Evolutionary conservation across 2,113 vertebrate genomes (phyloP), one percentile per base, ranked within the genome.

Genomic region (Thomomys bottae): DNA sequence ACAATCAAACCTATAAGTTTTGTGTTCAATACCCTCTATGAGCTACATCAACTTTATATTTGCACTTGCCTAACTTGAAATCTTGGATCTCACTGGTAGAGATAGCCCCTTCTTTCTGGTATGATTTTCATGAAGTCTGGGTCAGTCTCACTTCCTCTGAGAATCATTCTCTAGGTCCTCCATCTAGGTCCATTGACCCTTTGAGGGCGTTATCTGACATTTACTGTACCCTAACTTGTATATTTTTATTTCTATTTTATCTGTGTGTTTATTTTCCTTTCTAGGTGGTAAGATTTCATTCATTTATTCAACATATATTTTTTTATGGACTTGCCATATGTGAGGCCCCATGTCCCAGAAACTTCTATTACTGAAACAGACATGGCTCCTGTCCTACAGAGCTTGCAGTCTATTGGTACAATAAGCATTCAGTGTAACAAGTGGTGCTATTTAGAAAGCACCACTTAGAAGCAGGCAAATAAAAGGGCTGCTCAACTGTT

Each of bases 301-400:
- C 36, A 66, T 88, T 85, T 40, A 40, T 79, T 91, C 61, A 85
- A 57, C n/a, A 75, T 30, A 86, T 91, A 64, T 75, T 90, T 75
- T 90, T 79, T 63, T 77, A 32, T 26, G 17, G 36, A 57, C n/a
- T 71, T 89, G 84, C 26, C 8, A 63, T 28, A n/a, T 64, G 30
- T 61, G 79, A 90, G 20, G 4, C 4, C 32, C 59, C 26, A 36
- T 20, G 40, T n/a, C 77, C 68, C 18, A 24, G 23, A 45, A 34
- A 54, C 23, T 38, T 38, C 9, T 38, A 38, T 75, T 40, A 90
- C 26, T 28, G 34, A 38, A 71, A 59, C n/a, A 71, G 26, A 84
- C 67, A 38, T 18, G 45, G 36, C 1, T 6, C 18, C 30, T 70
- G 45, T n/a, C 32, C n/a, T 34, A 28, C 42, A 36, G 23, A 54